Evolutionary conservation across 64 coral and sea anemone genomes (phyloP), one percentile per base, ranked within the genome.

Genomic region (Porites australiensis): DNA sequence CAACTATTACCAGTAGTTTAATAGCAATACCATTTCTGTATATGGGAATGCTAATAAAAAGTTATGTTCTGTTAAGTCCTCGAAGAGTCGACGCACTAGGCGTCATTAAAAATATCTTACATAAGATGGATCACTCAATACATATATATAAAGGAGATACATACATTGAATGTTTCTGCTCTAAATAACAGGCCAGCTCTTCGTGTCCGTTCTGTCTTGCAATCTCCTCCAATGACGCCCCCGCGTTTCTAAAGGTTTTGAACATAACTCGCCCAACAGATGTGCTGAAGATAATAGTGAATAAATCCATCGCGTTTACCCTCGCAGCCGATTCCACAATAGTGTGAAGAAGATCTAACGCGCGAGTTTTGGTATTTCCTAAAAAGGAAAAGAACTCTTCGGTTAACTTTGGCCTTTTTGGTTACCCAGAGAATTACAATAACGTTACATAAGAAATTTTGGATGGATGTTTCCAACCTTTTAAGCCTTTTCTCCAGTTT

Each of bases 221-320:
- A 15, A 74, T 22, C 6, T 74, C 37, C 71, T 74, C 71, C 71
- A 74, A 16, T 15, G 23, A 45, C 43, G 48, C 3, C 37, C 48
- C 71, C 44, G 12, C 71, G 43, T 74, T 22, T 74, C 48, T 74
- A 48, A 74, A 74, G 71, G 43, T 74, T 74, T 74, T 74, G 10
- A 74, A 74, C 71, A 74, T 12, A 47, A 13, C 48, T 48, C 71
- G 71, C 14, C 44, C 71, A 74, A 74, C 71, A 44, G 71, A 16
- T 15, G 71, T 74, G 44, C 71, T 74, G 71, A 74, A 74, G 37
- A 74, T 74, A 74, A 74, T 74, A 74, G 37, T 74, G 43, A 74
- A 74, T 13, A 74, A 74, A 47, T 74, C 43, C 71, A 74, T 74
- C 3, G 71, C 71, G 71, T 74, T 74, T 15, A 74, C 23, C 71